phyloP scores from a whole-genome alignment of 2,797 vertebrate genomes.

The Halcyon badia region DNA sequence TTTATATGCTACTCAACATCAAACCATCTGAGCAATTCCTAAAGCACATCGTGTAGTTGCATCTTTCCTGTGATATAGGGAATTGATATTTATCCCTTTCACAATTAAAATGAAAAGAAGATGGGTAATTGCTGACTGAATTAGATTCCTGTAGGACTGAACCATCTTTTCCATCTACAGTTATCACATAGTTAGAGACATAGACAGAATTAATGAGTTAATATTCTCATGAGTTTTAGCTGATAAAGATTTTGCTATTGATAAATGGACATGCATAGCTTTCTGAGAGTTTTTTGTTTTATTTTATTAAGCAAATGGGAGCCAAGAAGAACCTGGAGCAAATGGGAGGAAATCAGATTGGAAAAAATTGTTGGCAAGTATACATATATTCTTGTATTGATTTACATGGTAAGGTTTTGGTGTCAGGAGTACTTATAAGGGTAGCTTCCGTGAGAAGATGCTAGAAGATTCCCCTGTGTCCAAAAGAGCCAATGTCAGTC shows the following conservation, averaged over 20 bases:
- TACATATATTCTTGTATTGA: fast-evolving
- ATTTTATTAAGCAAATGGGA: background rate
- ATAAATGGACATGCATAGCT: background rate
- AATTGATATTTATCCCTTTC: background rate
- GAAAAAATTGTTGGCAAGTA: background rate
- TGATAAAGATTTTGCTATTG: background rate
- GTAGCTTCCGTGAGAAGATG: background rate
- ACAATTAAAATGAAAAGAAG: background rate
- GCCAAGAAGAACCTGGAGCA: background rate
- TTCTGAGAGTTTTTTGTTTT: background rate
- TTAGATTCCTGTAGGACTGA: background rate
- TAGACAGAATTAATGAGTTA: background rate
- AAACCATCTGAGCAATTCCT: background rate
- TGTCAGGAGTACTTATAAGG: background rate
- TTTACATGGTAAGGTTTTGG: background rate
- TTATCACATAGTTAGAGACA: background rate
- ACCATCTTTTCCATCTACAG: background rate
- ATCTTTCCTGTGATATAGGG: background rate
- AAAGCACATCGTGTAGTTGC: background rate
- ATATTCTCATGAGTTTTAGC: background rate
- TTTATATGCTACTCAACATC: background rate
- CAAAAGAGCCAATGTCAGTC: background rate
- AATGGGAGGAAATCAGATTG: background rate
- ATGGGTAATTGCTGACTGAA: background rate
- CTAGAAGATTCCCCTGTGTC: background rate